Conservation (phyloP, 2,113 vertebrate species). For the Microtus montanus region DNA sequence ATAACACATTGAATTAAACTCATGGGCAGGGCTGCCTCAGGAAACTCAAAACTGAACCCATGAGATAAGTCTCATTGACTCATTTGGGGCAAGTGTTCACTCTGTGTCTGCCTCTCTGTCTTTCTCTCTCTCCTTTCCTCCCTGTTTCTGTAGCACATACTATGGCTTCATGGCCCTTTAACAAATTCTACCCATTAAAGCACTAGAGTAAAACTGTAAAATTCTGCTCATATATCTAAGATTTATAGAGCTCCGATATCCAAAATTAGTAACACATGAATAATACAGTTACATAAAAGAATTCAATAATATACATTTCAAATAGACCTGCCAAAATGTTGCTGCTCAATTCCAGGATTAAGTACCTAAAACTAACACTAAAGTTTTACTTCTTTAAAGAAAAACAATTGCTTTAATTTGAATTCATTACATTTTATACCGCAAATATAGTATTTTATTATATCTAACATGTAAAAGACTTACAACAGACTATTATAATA, state of each 20-base stretch:
- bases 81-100: background rate
- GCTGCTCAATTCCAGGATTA: background rate
- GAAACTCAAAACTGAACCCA: background rate
- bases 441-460: background rate
- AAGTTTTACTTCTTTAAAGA: background rate
- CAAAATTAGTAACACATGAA: background rate
- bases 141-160: background rate
- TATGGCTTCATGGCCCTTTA: background rate
- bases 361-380: background rate
- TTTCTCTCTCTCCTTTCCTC: too few relatives aligned
- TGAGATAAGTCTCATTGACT: background rate
- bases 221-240: background rate
- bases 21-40: background rate
- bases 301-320: background rate
- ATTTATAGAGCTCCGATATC: background rate
- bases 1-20: background rate
- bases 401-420: background rate
- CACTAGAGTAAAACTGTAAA: background rate
- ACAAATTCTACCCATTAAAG: background rate
- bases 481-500: background rate
- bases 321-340: background rate
- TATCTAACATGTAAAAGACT: background rate
- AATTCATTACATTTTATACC: background rate
- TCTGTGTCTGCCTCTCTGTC: background rate
- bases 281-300: background rate